Conservation (phyloP, 2,113 vertebrate species). For the Pelecanoides urinatrix region DNA sequence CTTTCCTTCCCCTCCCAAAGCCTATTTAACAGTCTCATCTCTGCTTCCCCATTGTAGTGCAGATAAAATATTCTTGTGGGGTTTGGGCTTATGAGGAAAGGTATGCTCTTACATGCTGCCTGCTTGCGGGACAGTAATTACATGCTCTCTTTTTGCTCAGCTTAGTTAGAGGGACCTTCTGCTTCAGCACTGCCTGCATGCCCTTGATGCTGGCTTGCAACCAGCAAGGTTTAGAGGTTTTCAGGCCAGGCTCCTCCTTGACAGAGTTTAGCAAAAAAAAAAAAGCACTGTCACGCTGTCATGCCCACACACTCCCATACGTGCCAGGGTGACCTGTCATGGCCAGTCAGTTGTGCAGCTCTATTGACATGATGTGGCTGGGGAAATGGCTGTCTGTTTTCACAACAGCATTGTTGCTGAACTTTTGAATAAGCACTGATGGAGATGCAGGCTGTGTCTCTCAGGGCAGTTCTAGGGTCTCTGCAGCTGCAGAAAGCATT, state of each 20-base stretch:
- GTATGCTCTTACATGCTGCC: neutral
- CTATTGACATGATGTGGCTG: neutral
- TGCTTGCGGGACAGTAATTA: neutral
- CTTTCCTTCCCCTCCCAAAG: neutral
- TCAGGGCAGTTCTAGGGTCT: neutral
- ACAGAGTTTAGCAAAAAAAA: neutral
- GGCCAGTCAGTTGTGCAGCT: neutral
- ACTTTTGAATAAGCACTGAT: neutral
- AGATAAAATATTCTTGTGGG: neutral
- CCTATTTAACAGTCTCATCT: neutral
- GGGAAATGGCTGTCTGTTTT: neutral
- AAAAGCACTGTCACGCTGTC: fast-evolving
- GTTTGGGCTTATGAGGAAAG: neutral
- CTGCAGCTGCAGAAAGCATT: neutral
- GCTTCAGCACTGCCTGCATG: neutral
- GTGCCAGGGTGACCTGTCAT: neutral
- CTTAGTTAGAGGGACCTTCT: neutral
- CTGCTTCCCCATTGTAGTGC: neutral
- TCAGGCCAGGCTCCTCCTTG: neutral
- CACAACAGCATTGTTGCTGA: neutral
- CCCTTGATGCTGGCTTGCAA: neutral
- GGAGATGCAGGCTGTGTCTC: neutral
- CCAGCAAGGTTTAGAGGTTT: neutral
- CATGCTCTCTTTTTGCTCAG: neutral
- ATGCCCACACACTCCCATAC: fast-evolving